Evolutionary conservation across 2,113 vertebrate genomes (phyloP).

Genomic region (Podarcis muralis): DNA sequence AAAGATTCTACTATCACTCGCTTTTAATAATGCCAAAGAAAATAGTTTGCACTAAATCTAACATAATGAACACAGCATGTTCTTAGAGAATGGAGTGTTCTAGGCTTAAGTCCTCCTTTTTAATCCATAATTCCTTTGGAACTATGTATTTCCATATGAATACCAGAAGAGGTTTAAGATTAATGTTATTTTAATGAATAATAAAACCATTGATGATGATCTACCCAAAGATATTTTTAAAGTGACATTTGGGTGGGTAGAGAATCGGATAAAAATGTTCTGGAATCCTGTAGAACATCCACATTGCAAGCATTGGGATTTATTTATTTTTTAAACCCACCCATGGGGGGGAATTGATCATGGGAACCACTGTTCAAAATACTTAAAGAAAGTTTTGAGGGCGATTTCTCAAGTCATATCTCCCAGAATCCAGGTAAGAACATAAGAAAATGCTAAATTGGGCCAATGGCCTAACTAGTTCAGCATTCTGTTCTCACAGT

Average conservation of each 20-base stretch:
- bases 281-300: neutral
- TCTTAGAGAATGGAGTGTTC: slow-evolving; percentile 69
- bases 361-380: no score
- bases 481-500: no score
- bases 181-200: slow-evolving; percentile 76
- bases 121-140: slow-evolving; percentile 75
- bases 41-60: slow-evolving; percentile 73
- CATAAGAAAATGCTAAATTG: no score
- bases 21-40: slow-evolving; percentile 73
- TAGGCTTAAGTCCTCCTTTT: slow-evolving; percentile 63
- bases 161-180: slow-evolving; percentile 68
- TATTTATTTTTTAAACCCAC: no score
- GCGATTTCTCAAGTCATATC: no score
- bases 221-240: slow-evolving; percentile 54
- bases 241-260: slow-evolving; percentile 1
- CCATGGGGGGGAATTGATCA: neutral
- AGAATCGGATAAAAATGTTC: neutral
- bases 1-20: slow-evolving; percentile 61
- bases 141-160: slow-evolving; percentile 66
- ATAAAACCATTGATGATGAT: slow-evolving; percentile 68
- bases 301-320: neutral
- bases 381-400: no score
- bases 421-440: no score
- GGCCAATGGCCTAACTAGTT: no score
- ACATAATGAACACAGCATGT: slow-evolving; percentile 71